These are phyloP conservation scores for Hepsetus odoe DNA, from an alignment of 2,113 vertebrate species.

Conservation along the genomic window DNA sequence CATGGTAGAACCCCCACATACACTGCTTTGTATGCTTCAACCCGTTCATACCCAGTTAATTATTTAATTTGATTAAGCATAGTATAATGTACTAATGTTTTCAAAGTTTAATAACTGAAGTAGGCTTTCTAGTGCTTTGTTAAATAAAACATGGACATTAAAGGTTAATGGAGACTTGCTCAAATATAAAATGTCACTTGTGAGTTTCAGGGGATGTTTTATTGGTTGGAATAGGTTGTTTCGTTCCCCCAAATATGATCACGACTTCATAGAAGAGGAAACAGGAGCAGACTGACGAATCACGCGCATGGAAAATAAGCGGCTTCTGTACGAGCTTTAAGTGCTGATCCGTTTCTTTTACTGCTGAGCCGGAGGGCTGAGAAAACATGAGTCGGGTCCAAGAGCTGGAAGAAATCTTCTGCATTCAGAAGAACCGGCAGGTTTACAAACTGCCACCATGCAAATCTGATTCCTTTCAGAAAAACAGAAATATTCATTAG, in stretches of 20 bases:
- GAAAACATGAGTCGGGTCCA: neutral
- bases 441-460: neutral
- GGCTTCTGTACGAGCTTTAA: conserved; percentile 10
- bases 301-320: conserved; percentile 23
- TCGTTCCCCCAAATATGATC: neutral
- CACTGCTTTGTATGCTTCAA: too few species aligned
- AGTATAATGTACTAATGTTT: too few species aligned
- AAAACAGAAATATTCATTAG: neutral
- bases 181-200: neutral
- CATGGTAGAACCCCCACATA: neutral
- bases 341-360: conserved; percentile 13
- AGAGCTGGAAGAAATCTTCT: neutral
- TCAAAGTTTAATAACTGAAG: too few species aligned
- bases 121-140: too few species aligned
- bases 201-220: neutral
- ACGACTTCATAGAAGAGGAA: neutral
- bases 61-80: too few species aligned
- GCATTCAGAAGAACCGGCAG: neutral
- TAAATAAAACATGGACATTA: neutral
- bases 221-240: neutral
- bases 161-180: neutral
- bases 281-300: neutral
- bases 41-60: too few species aligned
- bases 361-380: neutral
- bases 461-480: neutral